Conservation (phyloP, 1,140 invertebrate species). For the Trichonephila inaurata region DNA sequence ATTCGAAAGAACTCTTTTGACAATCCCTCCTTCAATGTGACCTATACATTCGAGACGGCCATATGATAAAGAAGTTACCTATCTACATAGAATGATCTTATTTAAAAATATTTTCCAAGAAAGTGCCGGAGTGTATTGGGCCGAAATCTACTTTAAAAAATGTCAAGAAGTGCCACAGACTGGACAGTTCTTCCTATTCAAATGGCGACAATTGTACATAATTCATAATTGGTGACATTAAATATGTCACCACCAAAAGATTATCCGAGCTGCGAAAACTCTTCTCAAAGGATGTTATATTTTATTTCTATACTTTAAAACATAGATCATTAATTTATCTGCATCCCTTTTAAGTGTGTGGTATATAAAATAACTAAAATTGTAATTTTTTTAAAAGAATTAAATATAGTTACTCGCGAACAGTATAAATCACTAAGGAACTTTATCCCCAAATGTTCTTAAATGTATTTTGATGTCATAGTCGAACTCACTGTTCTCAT, state of each 20-base stretch:
- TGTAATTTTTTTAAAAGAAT: background rate
- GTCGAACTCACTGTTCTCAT: background rate
- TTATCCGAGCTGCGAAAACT: background rate
- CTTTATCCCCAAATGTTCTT: background rate
- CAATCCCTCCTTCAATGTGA: constrained; percentile 77
- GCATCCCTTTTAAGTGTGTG: background rate
- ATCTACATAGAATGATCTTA: background rate
- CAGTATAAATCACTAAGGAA: background rate
- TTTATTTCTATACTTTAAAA: background rate
- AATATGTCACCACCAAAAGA: background rate
- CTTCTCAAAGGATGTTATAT: background rate
- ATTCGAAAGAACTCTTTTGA: constrained; percentile 77
- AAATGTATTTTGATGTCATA: background rate
- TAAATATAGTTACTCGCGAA: background rate
- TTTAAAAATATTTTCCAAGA: background rate
- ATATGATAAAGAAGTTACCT: constrained; percentile 70
- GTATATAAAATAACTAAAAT: background rate
- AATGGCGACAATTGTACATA: constrained; percentile 53
- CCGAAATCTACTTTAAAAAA: background rate
- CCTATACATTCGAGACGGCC: constrained; percentile 77
- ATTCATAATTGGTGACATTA: background rate
- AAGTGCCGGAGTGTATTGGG: background rate
- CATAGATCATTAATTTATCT: background rate
- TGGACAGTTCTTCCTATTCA: constrained; percentile 24
- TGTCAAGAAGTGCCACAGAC: constrained; percentile 10